Base-by-base conservation (phyloP, 1,140 invertebrate genomes). In the Eriocheir sinensis region DNA sequence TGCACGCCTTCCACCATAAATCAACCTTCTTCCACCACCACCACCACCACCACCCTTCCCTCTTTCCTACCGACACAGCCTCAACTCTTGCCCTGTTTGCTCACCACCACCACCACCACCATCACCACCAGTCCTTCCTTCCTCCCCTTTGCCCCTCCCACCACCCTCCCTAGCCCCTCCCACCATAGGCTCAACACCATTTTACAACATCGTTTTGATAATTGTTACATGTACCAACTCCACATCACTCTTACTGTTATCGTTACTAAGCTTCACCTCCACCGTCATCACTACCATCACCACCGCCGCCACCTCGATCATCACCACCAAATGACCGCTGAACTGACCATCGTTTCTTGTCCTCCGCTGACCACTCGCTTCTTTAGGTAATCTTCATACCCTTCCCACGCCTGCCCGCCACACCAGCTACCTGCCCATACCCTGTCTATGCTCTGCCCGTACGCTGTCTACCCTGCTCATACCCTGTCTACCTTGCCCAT, bases 351-450 rank as follows among this genome's bases (percentile, higher is more conserved):
- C 41, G 30, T 30, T 53, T 89, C 88, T 53, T 48, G 41, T 41
- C 34, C 36, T 36, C 32, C 36, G 53, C 41, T 53, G 34, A 15
- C 89, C 89, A 32, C 72, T 44, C 89, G 36, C 72, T 72, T 90
- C 48, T 90, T 72, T 90, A 90, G 89, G 36, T 36, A 60, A 60
- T 90, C 41, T 72, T 72, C 60, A 27, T 72, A 72, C 60, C 60
- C 60, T 72, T 72, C 60, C 60, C 60, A 72, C 60, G 60, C 60
- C 27, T n/a, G 60, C 60, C 60, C 60, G 60, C 27, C 86, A 40
- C 40, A 41, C 38, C 21, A 17, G 6, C 8, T 89, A 38, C 38
- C 85, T 88, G 34, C 34, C 88, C 44, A 48, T 34, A 32, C 6
- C 81, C 34, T 34, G 21, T 36, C 21, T 12, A 4, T 40, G 3